Evolutionary conservation across 1,140 invertebrate species (phyloP).

Genomic region (Drosophila repletoides): DNA sequence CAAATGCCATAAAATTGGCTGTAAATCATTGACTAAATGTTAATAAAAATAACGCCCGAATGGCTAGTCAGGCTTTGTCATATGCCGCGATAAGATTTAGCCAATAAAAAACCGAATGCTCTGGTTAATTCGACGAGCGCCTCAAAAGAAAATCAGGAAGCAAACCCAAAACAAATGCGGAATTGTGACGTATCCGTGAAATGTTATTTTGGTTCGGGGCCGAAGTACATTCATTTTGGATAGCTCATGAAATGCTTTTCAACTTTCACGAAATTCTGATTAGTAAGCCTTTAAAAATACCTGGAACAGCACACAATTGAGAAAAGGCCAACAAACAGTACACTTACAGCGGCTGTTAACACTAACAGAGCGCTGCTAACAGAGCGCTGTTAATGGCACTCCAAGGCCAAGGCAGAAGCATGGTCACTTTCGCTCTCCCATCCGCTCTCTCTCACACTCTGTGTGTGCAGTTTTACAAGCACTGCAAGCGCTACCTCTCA

Average conservation of each 20-base stretch:
- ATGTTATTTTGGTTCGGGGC: constrained; percentile 49
- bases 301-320: background rate
- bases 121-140: constrained; percentile 9
- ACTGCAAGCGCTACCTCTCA: constrained; percentile 9
- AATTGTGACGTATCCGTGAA: constrained; percentile 51
- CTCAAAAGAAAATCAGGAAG: constrained; percentile 43
- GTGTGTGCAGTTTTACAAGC: constrained; percentile 9
- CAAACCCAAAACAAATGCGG: constrained; percentile 4
- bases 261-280: constrained; percentile 54
- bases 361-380: constrained; percentile 27
- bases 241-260: constrained; percentile 40
- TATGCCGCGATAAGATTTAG: constrained; percentile 48
- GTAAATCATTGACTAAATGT: constrained; percentile 23
- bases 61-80: constrained; percentile 15
- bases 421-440: constrained; percentile 29
- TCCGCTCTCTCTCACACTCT: background rate
- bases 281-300: constrained; percentile 68
- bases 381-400: background rate
- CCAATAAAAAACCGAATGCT: constrained; percentile 32
- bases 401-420: constrained; percentile 43
- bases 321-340: background rate
- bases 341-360: constrained; percentile 18
- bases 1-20: constrained; percentile 30
- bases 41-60: constrained; percentile 1
- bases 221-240: constrained; percentile 44